phyloP scores from a whole-genome alignment of 1,140 invertebrate species.

The Drosophila pruinosa region DNA sequence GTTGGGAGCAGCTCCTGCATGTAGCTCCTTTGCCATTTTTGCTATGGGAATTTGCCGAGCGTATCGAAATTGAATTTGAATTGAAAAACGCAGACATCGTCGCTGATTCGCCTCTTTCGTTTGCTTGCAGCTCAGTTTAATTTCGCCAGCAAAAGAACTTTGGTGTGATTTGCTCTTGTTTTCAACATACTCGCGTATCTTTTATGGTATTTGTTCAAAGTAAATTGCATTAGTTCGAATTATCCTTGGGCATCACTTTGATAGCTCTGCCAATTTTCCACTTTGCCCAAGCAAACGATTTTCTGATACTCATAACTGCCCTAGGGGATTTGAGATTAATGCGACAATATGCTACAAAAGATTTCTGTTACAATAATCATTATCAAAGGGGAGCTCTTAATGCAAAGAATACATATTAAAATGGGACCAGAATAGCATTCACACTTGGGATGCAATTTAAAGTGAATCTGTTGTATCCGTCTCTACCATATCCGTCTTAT shows the following conservation, averaged over 20 bases:
- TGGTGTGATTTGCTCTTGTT: neutral
- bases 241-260: constrained; percentile 46
- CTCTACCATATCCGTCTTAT: too few species aligned
- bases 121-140: neutral
- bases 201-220: constrained; percentile 23
- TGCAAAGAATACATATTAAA: neutral
- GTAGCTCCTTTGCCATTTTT: constrained; percentile 19
- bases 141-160: constrained; percentile 13
- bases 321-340: neutral
- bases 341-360: neutral
- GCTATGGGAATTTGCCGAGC: constrained; percentile 44
- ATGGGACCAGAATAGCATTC: neutral
- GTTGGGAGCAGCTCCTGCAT: neutral
- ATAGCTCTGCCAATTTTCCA: constrained; percentile 15
- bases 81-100: constrained; percentile 44
- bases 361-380: neutral
- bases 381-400: neutral
- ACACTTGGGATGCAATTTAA: too few species aligned
- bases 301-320: neutral
- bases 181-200: neutral
- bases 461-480: too few species aligned
- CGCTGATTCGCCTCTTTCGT: constrained; percentile 9
- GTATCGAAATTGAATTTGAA: constrained; percentile 67
- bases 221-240: constrained; percentile 37
- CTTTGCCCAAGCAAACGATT: neutral